phyloP scores from a whole-genome alignment of 2,888 invertebrate genomes.

The Polyommatus icarus region DNA sequence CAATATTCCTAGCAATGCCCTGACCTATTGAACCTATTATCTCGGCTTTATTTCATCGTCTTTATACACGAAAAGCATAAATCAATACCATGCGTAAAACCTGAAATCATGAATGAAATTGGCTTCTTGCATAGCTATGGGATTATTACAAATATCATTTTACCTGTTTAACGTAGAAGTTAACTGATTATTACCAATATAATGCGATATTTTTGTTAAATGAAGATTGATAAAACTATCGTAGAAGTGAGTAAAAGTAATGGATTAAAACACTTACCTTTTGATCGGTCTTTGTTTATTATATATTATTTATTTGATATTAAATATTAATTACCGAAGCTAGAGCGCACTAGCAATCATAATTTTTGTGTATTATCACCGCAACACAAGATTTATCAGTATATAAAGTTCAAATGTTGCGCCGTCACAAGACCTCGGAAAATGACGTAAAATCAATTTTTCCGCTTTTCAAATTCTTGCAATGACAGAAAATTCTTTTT shows the following conservation, averaged over 20 bases:
- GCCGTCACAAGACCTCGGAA: slow-evolving; percentile 60
- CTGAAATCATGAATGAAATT: slow-evolving; percentile 10
- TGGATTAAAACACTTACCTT: background rate
- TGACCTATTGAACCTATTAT: slow-evolving; percentile 24
- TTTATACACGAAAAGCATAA: slow-evolving; percentile 7
- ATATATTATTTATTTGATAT: background rate
- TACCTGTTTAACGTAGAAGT: background rate
- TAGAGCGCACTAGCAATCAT: slow-evolving; percentile 33
- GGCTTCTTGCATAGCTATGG: background rate
- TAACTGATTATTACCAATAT: background rate
- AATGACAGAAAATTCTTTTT: background rate
- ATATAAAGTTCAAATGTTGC: slow-evolving; percentile 71
- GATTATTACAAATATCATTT: too few relatives aligned
- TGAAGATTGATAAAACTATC: background rate
- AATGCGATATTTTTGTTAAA: background rate
- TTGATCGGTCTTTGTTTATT: background rate
- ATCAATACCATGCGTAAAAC: background rate
- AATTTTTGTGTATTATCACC: slow-evolving; percentile 39
- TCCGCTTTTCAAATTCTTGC: slow-evolving; percentile 33
- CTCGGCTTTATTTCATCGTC: background rate
- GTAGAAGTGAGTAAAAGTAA: background rate
- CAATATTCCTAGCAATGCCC: slow-evolving; percentile 5
- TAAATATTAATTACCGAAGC: background rate
- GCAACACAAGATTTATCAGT: slow-evolving; percentile 49
- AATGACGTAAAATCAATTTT: slow-evolving; percentile 68